Base-by-base conservation (phyloP, 2,113 vertebrate genomes). In the Hypocryptadius cinnamomeus region DNA sequence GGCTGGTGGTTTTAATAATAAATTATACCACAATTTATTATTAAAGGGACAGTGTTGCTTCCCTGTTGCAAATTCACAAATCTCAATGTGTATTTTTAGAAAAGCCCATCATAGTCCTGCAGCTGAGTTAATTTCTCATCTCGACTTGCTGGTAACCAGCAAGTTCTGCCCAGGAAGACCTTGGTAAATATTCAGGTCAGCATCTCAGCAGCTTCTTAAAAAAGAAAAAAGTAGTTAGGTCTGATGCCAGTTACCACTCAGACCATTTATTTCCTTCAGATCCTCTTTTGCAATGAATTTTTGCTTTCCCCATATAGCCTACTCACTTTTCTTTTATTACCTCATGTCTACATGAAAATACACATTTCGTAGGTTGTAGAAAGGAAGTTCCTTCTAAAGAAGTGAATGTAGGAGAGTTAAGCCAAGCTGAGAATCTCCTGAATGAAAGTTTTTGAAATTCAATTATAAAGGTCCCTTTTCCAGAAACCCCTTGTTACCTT, bases 1-100 rank as follows among this genome's bases (percentile, higher is more conserved):
- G 54, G 37, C 21, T 60, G 24, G 7, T 56, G 73, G 48, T 18
- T 68, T 51, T 35, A 68, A 44, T 27, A 51, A 22, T 37, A 18
- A 37, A 85, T 35, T 12, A 44, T 37, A 61, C 37, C 57, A 28
- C 8, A 13, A 39, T 22, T 27, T 39, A 7, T 42, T 70, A 35
- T 65, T 60, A 20, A 64, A 61, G 24, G 53, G 24, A 18, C 10
- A 51, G 5, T 20, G 10, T 44, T 48, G 1, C 28, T 87, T 65
- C 10, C 28, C 6, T 0, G 0, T 18, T n/a, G 44, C 6, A 64
- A 63, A 76, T 47, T 17, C 50, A 33, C 6, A 42, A 33, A 54
- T 28, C 21, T 47, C 13, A 23, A 8, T 30, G 19, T 22, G n/a
- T 9, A 13, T 76, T 82, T 82, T 77, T 64, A 44, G 54, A 76